Percentiles rank a stretch among this genome's conserved stretches.
These are phyloP conservation scores for Gastracanthus pulcherrimus DNA, from an alignment of 2,888 invertebrate genomes.

Conservation along the genomic window DNA sequence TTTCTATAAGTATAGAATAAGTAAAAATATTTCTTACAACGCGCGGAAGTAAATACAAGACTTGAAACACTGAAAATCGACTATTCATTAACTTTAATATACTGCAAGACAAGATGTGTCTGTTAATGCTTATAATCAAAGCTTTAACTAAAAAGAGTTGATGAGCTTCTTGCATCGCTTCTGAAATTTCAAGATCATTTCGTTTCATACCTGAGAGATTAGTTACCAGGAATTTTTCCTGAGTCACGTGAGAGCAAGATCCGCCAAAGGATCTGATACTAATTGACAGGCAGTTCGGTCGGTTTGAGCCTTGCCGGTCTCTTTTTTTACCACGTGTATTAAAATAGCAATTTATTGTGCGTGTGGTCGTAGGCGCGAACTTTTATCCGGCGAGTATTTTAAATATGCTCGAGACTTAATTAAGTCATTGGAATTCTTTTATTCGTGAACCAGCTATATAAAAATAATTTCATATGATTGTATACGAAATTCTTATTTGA, in stretches of 20 bases:
- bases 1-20: too few relatives aligned
- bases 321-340: background rate
- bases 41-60: too few relatives aligned
- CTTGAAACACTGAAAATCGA: background rate
- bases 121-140: background rate
- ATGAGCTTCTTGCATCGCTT: slow-evolving; percentile 4
- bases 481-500: too few relatives aligned
- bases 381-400: too few relatives aligned
- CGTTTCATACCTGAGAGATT: slow-evolving; percentile 24
- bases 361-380: background rate
- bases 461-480: too few relatives aligned
- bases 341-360: slow-evolving; percentile 17
- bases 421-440: background rate
- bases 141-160: background rate
- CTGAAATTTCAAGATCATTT: slow-evolving; percentile 50
- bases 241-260: slow-evolving; percentile 29
- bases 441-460: too few relatives aligned
- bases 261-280: slow-evolving; percentile 26
- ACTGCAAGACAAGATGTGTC: background rate
- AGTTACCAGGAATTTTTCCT: slow-evolving; percentile 40
- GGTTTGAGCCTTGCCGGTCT: slow-evolving; percentile 5
- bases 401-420: too few relatives aligned
- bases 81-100: slow-evolving; percentile 39
- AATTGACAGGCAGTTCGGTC: slow-evolving; percentile 47
- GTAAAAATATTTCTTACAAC: too few relatives aligned